A percentile compares a stretch with the other conserved stretches of the same genome.
phyloP scores from a whole-genome alignment of 2,113 vertebrate genomes.

The Rostratula benghalensis region DNA sequence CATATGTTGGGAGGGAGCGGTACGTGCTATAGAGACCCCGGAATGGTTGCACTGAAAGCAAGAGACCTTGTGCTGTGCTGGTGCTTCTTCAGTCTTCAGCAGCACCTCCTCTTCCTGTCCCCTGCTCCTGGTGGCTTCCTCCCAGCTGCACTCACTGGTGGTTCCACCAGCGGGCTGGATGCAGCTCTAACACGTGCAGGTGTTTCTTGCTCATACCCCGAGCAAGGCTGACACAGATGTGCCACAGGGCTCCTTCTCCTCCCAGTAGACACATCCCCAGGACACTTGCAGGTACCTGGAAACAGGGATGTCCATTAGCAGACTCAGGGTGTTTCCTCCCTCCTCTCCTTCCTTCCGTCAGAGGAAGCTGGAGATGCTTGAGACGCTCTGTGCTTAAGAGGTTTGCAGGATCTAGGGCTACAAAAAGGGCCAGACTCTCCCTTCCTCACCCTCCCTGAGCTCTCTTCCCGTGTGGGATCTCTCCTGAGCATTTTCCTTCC shows the following conservation, averaged over 20 bases:
- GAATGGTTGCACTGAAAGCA: neutral
- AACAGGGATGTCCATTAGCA: fast-evolving
- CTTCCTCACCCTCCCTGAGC: neutral
- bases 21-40: neutral
- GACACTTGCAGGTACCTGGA: neutral
- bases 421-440: neutral
- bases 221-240: neutral
- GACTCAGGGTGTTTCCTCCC: neutral
- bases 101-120: neutral
- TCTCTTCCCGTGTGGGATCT: neutral
- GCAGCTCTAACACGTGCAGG: fast-evolving
- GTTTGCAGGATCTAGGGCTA: neutral
- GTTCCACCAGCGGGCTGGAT: neutral
- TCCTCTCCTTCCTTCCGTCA: neutral
- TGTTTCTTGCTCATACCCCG: neutral
- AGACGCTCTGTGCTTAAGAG: neutral
- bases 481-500: neutral
- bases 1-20: neutral
- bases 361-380: neutral
- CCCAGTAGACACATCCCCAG: neutral
- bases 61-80: neutral
- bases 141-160: fast-evolving
- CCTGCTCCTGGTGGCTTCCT: neutral
- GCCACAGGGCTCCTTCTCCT: neutral
- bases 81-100: neutral